phyloP scores from a whole-genome alignment of 2,113 vertebrate species.

The Cyprinodon variegatus region DNA sequence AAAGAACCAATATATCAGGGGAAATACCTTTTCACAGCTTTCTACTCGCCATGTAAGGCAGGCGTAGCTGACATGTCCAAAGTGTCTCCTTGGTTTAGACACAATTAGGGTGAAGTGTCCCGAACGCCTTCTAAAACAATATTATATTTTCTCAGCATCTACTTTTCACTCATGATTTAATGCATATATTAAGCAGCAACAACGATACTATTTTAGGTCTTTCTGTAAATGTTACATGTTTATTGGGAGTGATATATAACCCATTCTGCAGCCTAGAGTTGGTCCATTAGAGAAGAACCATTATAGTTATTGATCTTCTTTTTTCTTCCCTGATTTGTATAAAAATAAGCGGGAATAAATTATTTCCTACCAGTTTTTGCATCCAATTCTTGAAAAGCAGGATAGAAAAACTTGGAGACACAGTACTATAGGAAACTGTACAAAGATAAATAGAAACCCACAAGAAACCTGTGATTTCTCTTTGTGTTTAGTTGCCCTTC shows the following conservation, averaged over 20 bases:
- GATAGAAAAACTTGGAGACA: not conserved
- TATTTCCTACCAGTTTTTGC: constrained; percentile 37
- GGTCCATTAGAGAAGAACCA: constrained; percentile 63
- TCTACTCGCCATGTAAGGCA: too few relatives aligned
- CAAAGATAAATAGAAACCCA: not conserved
- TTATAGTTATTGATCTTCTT: constrained; percentile 76
- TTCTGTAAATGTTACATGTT: constrained; percentile 49
- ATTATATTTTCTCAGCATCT: too few relatives aligned
- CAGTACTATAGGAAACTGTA: not conserved
- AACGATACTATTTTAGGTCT: constrained; percentile 19
- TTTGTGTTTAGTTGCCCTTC: constrained; percentile 15
- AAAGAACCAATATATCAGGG: too few relatives aligned
- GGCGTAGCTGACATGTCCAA: too few relatives aligned
- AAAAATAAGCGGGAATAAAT: constrained; percentile 41
- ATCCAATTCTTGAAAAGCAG: constrained; percentile 37
- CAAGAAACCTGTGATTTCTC: not conserved
- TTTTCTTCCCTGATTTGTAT: constrained; percentile 61
- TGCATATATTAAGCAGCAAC: not conserved
- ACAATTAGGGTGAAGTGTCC: too few relatives aligned
- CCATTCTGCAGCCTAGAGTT: constrained; percentile 63
- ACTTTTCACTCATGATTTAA: too few relatives aligned
- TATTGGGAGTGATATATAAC: constrained; percentile 49
- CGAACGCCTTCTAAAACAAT: too few relatives aligned
- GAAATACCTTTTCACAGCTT: too few relatives aligned
- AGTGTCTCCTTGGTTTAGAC: too few relatives aligned